Conservation (phyloP, 2,113 vertebrate genomes). For the Dipodomys spectabilis region DNA sequence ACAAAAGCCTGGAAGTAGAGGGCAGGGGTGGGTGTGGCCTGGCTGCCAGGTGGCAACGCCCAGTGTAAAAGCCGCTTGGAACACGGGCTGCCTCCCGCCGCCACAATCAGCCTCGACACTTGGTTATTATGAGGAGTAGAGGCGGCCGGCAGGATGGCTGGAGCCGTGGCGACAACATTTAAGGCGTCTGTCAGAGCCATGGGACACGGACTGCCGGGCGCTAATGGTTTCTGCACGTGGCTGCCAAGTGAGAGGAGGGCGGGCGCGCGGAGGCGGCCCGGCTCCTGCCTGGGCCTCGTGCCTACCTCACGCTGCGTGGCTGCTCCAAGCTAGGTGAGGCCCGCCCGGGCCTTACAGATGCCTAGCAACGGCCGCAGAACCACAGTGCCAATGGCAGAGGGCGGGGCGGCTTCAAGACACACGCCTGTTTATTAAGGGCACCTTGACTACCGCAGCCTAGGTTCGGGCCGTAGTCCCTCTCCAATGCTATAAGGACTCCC, state of each 20-base stretch:
- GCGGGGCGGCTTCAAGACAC: background rate
- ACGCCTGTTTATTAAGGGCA: background rate
- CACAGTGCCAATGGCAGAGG: background rate
- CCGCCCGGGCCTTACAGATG: constrained; percentile 70
- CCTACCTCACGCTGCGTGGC: constrained; percentile 43
- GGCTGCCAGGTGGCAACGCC: constrained; percentile 62
- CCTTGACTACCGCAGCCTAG: background rate
- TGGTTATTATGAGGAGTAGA: constrained; percentile 87
- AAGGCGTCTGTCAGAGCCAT: constrained; percentile 82
- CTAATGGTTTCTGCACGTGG: constrained; percentile 82
- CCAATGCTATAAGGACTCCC: background rate
- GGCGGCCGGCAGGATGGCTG: constrained; percentile 87
- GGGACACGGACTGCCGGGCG: constrained; percentile 81
- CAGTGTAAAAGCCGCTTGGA: constrained; percentile 80
- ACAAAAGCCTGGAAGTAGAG: constrained; percentile 70
- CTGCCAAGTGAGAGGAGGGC: constrained; percentile 73
- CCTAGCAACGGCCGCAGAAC: constrained; percentile 64
- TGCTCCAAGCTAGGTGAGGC: constrained; percentile 66
- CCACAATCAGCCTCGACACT: constrained; percentile 86
- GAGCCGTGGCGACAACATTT: constrained; percentile 86
- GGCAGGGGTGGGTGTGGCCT: constrained; percentile 43
- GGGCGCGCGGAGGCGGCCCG: constrained; percentile 63
- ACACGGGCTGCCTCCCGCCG: constrained; percentile 83
- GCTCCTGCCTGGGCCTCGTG: constrained; percentile 61
- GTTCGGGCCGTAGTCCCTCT: background rate